Conservation (phyloP, 2,113 vertebrate species). For the Nothoprocta pentlandii region DNA sequence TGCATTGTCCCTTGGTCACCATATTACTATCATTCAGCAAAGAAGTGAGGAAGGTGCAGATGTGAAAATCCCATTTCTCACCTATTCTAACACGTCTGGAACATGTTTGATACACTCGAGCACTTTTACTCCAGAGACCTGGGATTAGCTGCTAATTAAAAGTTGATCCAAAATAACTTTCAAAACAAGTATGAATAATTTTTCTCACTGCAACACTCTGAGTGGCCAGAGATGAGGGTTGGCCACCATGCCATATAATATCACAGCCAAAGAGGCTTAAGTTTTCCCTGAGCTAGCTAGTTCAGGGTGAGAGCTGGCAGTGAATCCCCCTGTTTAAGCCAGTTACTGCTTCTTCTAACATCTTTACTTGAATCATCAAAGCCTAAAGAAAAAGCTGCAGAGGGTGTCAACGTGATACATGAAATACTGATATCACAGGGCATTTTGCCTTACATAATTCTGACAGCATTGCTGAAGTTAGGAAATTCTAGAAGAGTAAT, state of each 20-base stretch:
- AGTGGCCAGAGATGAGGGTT: neutral
- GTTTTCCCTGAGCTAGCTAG: neutral
- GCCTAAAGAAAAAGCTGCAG: constrained; percentile 46
- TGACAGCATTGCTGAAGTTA: constrained; percentile 20
- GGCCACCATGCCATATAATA: neutral
- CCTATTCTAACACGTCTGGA: neutral
- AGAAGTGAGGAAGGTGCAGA: neutral
- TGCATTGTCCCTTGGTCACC: neutral
- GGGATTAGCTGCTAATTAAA: neutral
- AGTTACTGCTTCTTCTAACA: neutral
- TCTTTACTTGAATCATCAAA: constrained; percentile 8
- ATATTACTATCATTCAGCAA: neutral
- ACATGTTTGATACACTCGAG: neutral
- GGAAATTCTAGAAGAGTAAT: constrained; percentile 45
- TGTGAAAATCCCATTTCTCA: neutral
- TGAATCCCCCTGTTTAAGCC: neutral
- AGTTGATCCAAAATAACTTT: neutral
- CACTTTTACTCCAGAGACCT: neutral
- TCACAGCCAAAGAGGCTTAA: neutral
- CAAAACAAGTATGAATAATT: neutral
- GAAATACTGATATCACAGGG: constrained; percentile 19
- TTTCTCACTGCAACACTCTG: neutral
- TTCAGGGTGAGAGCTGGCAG: neutral
- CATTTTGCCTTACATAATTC: neutral
- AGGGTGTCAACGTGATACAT: constrained; percentile 17